A percentile compares a stretch with the other conserved stretches of the same genome.
These are phyloP conservation scores for Tachuris rubrigastra DNA, from an alignment of 2,113 vertebrate genomes.

Conservation along the genomic window DNA sequence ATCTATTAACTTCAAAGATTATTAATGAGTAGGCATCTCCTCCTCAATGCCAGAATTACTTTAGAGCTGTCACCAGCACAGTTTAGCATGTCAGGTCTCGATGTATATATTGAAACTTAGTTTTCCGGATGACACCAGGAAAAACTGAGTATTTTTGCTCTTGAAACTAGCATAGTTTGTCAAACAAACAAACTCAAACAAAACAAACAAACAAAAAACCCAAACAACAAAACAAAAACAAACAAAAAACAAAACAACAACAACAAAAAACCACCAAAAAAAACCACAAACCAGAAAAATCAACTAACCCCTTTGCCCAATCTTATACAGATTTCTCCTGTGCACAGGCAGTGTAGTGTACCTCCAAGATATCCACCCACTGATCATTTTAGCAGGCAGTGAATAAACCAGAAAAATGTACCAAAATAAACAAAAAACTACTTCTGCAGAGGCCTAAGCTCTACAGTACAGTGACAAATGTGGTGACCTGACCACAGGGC, in stretches of 20 bases:
- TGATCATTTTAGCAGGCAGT: background rate
- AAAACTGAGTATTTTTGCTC: background rate
- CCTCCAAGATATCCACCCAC: background rate
- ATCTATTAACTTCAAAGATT: background rate
- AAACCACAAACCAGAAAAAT: no score
- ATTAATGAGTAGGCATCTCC: background rate
- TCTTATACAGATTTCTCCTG: background rate
- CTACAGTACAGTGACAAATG: background rate
- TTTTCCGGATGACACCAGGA: background rate
- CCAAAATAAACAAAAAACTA: no score
- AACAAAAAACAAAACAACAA: background rate
- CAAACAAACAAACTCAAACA: background rate
- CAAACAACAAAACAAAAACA: background rate
- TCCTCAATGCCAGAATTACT: background rate
- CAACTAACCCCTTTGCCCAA: background rate
- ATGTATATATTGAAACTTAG: background rate
- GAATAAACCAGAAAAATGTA: background rate
- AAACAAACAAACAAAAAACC: background rate
- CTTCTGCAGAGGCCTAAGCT: background rate
- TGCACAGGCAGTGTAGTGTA: background rate
- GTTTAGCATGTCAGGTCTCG: background rate
- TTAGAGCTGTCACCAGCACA: background rate
- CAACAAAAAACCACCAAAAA: background rate
- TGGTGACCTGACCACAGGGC: accelerated
- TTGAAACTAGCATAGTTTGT: background rate